Evolutionary conservation across 2,888 invertebrate species (phyloP).

Genomic region (Nipponacmea schrenckii): DNA sequence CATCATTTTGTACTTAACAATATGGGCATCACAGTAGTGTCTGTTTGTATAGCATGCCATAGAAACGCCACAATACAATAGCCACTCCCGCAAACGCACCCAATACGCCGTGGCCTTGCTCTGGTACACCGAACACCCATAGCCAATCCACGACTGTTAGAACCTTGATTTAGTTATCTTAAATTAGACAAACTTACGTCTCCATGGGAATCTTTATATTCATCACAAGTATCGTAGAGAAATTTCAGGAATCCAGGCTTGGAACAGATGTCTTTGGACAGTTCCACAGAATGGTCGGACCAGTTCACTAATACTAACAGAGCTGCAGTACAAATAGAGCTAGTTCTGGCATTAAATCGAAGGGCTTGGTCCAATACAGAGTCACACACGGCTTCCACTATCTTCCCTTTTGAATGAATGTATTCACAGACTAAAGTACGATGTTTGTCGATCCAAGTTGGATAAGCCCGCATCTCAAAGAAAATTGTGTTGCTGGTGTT

Average conservation of each 20-base stretch:
- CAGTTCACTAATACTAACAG: neutral
- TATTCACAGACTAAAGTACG: neutral
- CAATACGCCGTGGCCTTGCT: no score
- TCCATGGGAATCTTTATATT: neutral
- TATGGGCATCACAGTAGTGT: no score
- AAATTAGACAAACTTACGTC: neutral
- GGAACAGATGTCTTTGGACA: neutral
- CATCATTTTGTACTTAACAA: no score
- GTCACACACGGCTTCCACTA: neutral
- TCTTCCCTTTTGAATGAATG: neutral
- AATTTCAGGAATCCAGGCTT: neutral
- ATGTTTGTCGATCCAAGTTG: neutral
- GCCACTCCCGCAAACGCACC: no score
- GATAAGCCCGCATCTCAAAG: no score
- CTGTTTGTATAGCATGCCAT: no score
- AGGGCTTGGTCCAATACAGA: neutral
- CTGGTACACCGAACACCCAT: no score
- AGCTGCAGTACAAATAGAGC: neutral
- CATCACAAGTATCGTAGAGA: neutral
- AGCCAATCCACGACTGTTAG: no score
- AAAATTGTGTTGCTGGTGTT: no score
- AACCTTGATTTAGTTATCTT: no score
- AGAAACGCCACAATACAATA: no score
- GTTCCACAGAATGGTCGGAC: neutral
- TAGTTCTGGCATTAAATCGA: neutral